A percentile compares a stretch with the other conserved stretches of the same genome.
Evolutionary conservation across 2,888 invertebrate species (phyloP).

Genomic region (Azorinus chamasolen): DNA sequence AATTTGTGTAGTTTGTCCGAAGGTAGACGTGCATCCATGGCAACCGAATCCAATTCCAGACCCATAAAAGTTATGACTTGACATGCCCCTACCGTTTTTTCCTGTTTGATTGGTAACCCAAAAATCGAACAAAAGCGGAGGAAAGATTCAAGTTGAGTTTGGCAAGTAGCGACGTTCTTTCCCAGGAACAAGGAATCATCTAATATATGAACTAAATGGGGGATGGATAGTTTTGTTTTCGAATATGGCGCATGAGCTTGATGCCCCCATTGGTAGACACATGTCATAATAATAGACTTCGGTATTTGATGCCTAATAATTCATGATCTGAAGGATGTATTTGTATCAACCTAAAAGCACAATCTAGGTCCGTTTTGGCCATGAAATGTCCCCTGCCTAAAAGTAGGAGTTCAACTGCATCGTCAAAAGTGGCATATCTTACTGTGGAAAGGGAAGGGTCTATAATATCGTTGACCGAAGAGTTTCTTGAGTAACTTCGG

Average conservation of each 20-base stretch:
- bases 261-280: slow-evolving; percentile 36
- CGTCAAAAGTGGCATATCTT: slow-evolving; percentile 34
- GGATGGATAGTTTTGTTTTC: slow-evolving; percentile 14
- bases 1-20: slow-evolving; percentile 19
- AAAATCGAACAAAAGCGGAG: slow-evolving; percentile 2
- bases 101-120: slow-evolving; percentile 43
- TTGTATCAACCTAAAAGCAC: slow-evolving; percentile 42
- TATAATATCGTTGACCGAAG: slow-evolving; percentile 50
- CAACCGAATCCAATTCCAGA: too few species aligned
- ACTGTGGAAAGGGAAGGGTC: slow-evolving; percentile 12
- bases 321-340: slow-evolving; percentile 45
- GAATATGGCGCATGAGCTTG: slow-evolving; percentile 48
- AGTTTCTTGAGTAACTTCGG: slow-evolving; percentile 35
- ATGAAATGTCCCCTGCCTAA: slow-evolving; percentile 18
- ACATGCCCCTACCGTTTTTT: too few species aligned
- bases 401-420: slow-evolving; percentile 22
- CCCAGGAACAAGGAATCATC: slow-evolving; percentile 49
- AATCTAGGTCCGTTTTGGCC: slow-evolving; percentile 47
- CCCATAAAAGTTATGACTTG: too few species aligned
- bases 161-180: background rate
- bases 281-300: slow-evolving; percentile 35
- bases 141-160: slow-evolving; percentile 17
- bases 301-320: slow-evolving; percentile 36
- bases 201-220: slow-evolving; percentile 33
- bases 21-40: too few species aligned